Evolutionary conservation across 2,888 invertebrate species (phyloP), one percentile per base, ranked within the genome.

Genomic region (Dinocampus coccinellae): DNA sequence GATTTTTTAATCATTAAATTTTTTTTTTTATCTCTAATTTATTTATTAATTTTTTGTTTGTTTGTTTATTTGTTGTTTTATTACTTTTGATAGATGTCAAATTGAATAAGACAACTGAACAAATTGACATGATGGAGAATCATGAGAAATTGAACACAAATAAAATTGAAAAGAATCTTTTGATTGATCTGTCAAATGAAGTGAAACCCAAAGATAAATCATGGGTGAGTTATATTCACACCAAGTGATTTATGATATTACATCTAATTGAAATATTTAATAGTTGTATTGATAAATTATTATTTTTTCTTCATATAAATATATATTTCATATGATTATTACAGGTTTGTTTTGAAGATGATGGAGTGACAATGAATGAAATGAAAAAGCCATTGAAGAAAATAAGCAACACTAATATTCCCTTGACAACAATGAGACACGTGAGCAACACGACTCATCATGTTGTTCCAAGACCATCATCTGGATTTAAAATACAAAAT

Each of bases 331-430:
- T n/a, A 52, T 72, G 29, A 22, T 53, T 73, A 1, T 13, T 71
- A 0, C 75, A 86, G 86, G 86, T 86, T 3, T 82, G 83, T 64
- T 86, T 86, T 76, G 86, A 85, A 58, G 86, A 86, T 10, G 85
- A 84, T 6, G 7, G 9, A 13, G 42, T 26, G 13, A 7, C 57
- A 13, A 52, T 52, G 10, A 66, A 55, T 10, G 69, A 67, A 0
- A 84, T 79, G 60, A 81, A 78, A 58, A 11, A 53, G 4, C 71
- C 73, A 42, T 80, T 78, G 53, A 80, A 76, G 62, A 72, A 67
- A 13, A 62, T 36, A 36, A 57, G 76, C 24, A 57, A 63, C 2
- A 83, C 77, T 34, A 80, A 77, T 52, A 85, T 85, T 60, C 83
- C 84, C 0, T 81, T 85, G 83, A 82, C 83, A 53, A 82, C 82